phyloP scores from a whole-genome alignment of 2,113 vertebrate genomes.

The Bujurquina vittata region DNA sequence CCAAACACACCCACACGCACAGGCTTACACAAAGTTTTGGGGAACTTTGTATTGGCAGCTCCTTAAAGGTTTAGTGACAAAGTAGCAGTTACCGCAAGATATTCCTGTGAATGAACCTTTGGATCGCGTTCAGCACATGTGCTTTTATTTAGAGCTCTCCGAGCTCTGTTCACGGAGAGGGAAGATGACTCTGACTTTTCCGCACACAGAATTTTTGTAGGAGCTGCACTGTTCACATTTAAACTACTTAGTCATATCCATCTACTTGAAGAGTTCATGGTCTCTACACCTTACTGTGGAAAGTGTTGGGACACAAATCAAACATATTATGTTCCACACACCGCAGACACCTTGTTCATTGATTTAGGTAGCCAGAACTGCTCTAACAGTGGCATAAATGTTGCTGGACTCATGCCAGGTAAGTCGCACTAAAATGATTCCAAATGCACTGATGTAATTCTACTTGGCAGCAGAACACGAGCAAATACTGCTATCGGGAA shows the following conservation, averaged over 20 bases:
- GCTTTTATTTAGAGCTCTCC: conserved; percentile 72
- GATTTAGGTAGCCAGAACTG: neutral
- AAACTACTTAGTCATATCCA: conserved; percentile 15
- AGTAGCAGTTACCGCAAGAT: conserved; percentile 66
- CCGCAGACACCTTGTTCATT: conserved; percentile 11
- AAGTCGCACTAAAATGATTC: neutral
- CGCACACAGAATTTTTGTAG: conserved; percentile 29
- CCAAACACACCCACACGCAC: conserved; percentile 18
- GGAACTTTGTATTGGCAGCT: conserved; percentile 59
- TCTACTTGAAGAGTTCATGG: conserved; percentile 13
- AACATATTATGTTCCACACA: neutral
- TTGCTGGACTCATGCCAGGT: neutral
- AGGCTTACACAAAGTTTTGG: conserved; percentile 33
- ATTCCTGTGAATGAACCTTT: conserved; percentile 69
- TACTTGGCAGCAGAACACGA: conserved; percentile 5
- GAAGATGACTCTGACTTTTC: conserved; percentile 62
- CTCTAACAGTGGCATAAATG: conserved; percentile 1
- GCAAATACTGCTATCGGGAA: conserved; percentile 13
- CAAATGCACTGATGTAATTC: conserved; percentile 14
- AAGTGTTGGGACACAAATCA: conserved; percentile 7
- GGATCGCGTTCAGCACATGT: conserved; percentile 69
- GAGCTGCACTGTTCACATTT: conserved; percentile 10
- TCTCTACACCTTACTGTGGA: conserved; percentile 17
- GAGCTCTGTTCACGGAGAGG: conserved; percentile 30
- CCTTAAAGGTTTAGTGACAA: conserved; percentile 68